A percentile compares a stretch with the other conserved stretches of the same genome.
These are phyloP conservation scores for Oryctes rhinoceros DNA, from an alignment of 1,140 invertebrate species.

Conservation along the genomic window DNA sequence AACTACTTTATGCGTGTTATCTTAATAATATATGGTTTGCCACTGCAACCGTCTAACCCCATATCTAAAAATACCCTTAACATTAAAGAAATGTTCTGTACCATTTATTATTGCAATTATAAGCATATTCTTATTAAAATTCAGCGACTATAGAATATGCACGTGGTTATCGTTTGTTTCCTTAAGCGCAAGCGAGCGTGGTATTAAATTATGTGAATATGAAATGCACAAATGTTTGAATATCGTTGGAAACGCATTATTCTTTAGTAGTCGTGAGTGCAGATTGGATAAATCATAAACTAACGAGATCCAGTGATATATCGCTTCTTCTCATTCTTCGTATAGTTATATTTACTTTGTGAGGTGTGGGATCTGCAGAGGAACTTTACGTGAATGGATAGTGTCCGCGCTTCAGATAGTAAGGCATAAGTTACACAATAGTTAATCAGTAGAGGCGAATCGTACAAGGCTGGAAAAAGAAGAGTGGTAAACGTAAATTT, in stretches of 20 bases:
- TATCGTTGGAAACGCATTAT: slow-evolving; percentile 29
- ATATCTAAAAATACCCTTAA: neutral
- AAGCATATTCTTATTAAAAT: neutral
- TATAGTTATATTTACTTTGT: slow-evolving; percentile 3
- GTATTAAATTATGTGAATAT: slow-evolving; percentile 24
- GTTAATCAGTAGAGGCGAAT: slow-evolving; percentile 39
- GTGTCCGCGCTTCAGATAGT: slow-evolving; percentile 30
- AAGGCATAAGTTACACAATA: slow-evolving; percentile 40
- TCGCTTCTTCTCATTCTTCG: slow-evolving; percentile 22
- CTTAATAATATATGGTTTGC: too few relatives aligned
- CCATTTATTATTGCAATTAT: slow-evolving; percentile 15
- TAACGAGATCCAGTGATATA: slow-evolving; percentile 33
- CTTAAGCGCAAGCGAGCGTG: neutral
- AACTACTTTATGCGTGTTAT: too few relatives aligned
- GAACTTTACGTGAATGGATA: slow-evolving; percentile 8
- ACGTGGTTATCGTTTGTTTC: slow-evolving; percentile 4
- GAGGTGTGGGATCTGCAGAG: slow-evolving; percentile 34
- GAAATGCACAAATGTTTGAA: slow-evolving; percentile 35
- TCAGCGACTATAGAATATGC: neutral
- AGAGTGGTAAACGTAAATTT: slow-evolving; percentile 33
- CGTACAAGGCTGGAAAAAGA: slow-evolving; percentile 32
- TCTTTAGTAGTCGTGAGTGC: slow-evolving; percentile 34
- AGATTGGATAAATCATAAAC: slow-evolving; percentile 36
- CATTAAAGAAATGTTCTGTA: neutral
- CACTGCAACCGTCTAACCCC: too few relatives aligned